Base-by-base conservation (phyloP, 2,888 invertebrate species). In the Monochamus alternatus region DNA sequence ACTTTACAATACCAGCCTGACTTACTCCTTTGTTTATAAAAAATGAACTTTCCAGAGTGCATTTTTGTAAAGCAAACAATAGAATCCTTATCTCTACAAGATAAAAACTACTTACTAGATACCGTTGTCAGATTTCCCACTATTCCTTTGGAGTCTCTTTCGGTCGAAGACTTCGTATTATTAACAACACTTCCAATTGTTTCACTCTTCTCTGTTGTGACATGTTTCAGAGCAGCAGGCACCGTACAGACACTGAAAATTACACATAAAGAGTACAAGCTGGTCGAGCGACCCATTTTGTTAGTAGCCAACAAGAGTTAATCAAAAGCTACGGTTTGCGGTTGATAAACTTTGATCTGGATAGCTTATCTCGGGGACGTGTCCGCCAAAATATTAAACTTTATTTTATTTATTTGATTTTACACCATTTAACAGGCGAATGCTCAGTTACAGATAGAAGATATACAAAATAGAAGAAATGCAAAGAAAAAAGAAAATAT, bases 301-400 rank as follows among this genome's bases (percentile, higher is more conserved):
- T 38, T 51, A 63, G 14, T 14, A 32, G 60, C 22, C 30, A 30
- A n/a, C 58, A 9, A 60, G 7, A 44, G 44, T 30, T n/a, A 71
- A 63, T 38, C 22, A 12, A 8, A 71, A 63, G 9, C 14, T 66
- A 32, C 14, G 52, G 55, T 55, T 66, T 14, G 63, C 38, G n/a
- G 71, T 32, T 63, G 71, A 51, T 63, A 52, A 62, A 47, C 63
- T 63, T 52, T 63, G 71, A 71, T 63, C 71, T 52, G 59, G 38
- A 55, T 30, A 51, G 22, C 66, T 66, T 66, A 66, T 66, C 66
- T 55, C 55, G 14, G 7, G 38, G 38, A 38, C 7, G 7, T 7
- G 38, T 38, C 38, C 38, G 38, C 38, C 38, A 38, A 38, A 38
- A 5, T 38, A 22, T 22, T 22, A 1, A 22, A 22, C 22, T 22